Evolutionary conservation across 2,113 vertebrate species (phyloP).

Genomic region (Cavia aperea): DNA sequence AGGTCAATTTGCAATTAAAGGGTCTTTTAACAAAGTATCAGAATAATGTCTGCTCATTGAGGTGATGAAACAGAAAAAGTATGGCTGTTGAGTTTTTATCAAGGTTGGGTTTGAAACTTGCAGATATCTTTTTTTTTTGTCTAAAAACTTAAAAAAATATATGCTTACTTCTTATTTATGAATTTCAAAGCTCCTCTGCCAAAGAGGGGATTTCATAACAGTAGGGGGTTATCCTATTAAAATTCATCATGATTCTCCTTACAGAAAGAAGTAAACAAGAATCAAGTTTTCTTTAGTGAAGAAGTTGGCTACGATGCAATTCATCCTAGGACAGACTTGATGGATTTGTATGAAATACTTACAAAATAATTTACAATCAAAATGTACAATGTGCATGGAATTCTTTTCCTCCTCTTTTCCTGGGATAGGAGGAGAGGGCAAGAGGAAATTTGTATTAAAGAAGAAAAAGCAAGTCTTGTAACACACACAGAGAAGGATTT

Average conservation of each 20-base stretch:
- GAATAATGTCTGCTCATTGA: slow-evolving; percentile 44
- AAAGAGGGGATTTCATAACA: slow-evolving; percentile 70
- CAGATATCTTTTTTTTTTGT: slow-evolving; percentile 57
- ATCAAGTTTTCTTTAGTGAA: slow-evolving; percentile 71
- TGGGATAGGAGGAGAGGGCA: neutral
- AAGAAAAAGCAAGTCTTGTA: slow-evolving; percentile 45
- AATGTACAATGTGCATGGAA: slow-evolving; percentile 29
- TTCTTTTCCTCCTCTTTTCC: slow-evolving; percentile 6
- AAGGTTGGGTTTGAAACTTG: slow-evolving; percentile 60
- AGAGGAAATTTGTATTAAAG: slow-evolving; percentile 29
- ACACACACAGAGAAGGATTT: slow-evolving; percentile 44
- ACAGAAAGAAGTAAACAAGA: slow-evolving; percentile 71
- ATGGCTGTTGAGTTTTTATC: slow-evolving; percentile 44
- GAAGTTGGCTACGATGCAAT: slow-evolving; percentile 56
- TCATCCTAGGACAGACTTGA: slow-evolving; percentile 61
- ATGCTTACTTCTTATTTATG: slow-evolving; percentile 66
- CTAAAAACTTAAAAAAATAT: slow-evolving; percentile 38
- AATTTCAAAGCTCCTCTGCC: slow-evolving; percentile 71
- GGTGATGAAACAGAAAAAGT: slow-evolving; percentile 51
- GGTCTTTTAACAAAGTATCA: slow-evolving; percentile 47
- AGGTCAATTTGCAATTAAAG: slow-evolving; percentile 59
- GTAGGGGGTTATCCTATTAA: slow-evolving; percentile 70
- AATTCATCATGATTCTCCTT: slow-evolving; percentile 68
- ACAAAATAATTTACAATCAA: slow-evolving; percentile 53
- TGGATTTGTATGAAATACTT: slow-evolving; percentile 47